Percentiles rank a stretch among this genome's conserved stretches.
These are phyloP conservation scores for Chionoecetes opilio DNA, from an alignment of 1,140 invertebrate genomes.

Conservation along the genomic window DNA sequence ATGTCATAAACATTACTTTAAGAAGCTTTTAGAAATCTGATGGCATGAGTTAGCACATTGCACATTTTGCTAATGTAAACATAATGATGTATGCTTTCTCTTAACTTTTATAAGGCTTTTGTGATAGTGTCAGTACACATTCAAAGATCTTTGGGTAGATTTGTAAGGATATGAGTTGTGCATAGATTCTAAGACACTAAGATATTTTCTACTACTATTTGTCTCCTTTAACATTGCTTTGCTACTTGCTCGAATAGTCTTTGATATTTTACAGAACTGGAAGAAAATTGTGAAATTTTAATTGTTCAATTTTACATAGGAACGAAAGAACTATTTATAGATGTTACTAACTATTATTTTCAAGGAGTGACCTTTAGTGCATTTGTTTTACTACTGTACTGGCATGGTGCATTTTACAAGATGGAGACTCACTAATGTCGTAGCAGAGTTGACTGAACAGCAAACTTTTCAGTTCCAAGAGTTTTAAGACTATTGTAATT, in stretches of 20 bases:
- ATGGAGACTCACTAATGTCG: too few relatives aligned
- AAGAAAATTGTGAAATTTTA: not conserved
- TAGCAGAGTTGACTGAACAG: too few relatives aligned
- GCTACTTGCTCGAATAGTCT: not conserved
- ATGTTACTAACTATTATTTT: not conserved
- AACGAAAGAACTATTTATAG: not conserved
- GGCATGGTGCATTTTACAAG: too few relatives aligned
- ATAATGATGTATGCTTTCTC: slow-evolving; percentile 53
- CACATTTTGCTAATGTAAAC: slow-evolving; percentile 36
- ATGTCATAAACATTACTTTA: not conserved
- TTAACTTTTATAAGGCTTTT: slow-evolving; percentile 47
- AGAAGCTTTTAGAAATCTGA: not conserved
- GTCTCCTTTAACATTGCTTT: not conserved
- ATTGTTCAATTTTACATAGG: not conserved
- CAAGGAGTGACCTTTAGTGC: not conserved
- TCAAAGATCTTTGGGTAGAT: slow-evolving; percentile 56
- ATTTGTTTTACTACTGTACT: too few relatives aligned
- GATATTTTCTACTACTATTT: not conserved
- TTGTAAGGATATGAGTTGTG: slow-evolving; percentile 47
- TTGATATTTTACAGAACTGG: not conserved
- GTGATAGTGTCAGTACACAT: slow-evolving; percentile 58
- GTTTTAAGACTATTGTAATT: too few relatives aligned
- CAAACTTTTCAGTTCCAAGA: too few relatives aligned
- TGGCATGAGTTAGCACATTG: slow-evolving; percentile 44
- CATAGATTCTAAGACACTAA: slow-evolving; percentile 45